Conservation (phyloP, 2,797 vertebrate species). For the Podargus strigoides region DNA sequence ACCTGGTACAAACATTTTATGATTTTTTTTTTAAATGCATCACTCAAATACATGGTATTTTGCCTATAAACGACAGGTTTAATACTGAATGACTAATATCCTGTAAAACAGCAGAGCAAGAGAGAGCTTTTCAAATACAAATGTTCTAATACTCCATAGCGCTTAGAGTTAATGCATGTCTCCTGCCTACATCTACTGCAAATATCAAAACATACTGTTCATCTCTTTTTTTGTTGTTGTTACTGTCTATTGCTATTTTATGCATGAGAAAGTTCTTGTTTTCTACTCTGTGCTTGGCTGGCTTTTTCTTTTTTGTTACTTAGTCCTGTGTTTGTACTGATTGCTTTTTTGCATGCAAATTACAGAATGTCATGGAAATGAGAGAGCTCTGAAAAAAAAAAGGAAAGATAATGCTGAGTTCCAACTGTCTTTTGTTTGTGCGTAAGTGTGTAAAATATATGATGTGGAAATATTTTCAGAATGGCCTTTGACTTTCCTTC, state of each 20-base stretch:
- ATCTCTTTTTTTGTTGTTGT: conserved; percentile 46
- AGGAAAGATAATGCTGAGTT: conserved; percentile 60
- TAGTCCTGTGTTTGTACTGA: conserved; percentile 70
- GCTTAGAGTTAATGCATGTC: conserved; percentile 66
- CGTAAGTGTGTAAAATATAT: conserved; percentile 63
- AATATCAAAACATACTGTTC: conserved; percentile 51
- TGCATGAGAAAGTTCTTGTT: conserved; percentile 77
- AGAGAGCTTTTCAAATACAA: conserved; percentile 39
- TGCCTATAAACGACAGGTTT: conserved; percentile 7
- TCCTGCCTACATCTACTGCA: conserved; percentile 52
- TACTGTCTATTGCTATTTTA: conserved; percentile 71
- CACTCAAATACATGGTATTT: conserved; percentile 15
- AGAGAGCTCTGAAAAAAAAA: conserved; percentile 51
- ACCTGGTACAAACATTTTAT: conserved; percentile 6
- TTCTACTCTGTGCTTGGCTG: conserved; percentile 71
- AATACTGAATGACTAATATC: conserved; percentile 29
- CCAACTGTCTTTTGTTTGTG: conserved; percentile 66
- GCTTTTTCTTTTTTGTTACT: conserved; percentile 64
- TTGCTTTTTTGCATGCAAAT: conserved; percentile 78
- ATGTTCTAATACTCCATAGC: conserved; percentile 39
- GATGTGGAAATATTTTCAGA: conserved; percentile 67
- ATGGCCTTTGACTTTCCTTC: conserved; percentile 71
- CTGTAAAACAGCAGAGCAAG: conserved; percentile 1
- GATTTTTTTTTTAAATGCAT: neutral
- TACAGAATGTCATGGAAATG: conserved; percentile 69